These are phyloP conservation scores for Macaca fascicularis DNA, from an alignment of 2,113 vertebrate genomes.

Conservation along the genomic window T2T-MFA8v1.1 NC_088388.1:107395001-107395500, in stretches of 20 bases:
- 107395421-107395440: neutral
- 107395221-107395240: neutral
- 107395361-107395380: neutral
- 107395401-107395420: neutral
- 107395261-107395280: neutral
- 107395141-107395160: neutral
- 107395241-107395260: neutral
- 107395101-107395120: neutral
- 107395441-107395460: neutral
- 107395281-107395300: neutral
- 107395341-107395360: neutral
- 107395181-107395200: neutral
- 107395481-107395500: neutral
- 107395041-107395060: neutral
- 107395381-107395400: neutral
- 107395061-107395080: neutral
- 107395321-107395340: neutral
- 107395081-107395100: neutral
- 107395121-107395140: neutral
- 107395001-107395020: neutral
- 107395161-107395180: neutral
- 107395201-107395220: neutral
- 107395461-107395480: neutral
- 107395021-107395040: conserved; percentile 6
- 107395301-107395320: neutral